These are phyloP conservation scores for Ophthalmolycus amberensis DNA, from an alignment of 2,113 vertebrate species.

Conservation along the genomic window DNA sequence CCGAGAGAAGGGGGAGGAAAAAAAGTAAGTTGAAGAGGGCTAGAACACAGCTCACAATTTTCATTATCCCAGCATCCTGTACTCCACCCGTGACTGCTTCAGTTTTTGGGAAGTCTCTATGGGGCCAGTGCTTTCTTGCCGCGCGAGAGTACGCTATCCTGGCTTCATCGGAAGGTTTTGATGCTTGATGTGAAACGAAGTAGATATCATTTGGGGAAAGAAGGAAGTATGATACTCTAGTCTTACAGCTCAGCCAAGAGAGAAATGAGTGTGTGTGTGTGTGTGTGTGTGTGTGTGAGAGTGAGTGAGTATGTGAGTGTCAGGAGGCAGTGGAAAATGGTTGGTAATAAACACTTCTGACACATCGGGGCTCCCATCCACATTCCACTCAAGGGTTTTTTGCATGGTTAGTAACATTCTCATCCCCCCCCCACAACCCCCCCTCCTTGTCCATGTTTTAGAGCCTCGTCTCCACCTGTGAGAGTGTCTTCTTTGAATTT, in stretches of 20 bases:
- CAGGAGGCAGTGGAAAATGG: slow-evolving; percentile 65
- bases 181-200: slow-evolving; percentile 77
- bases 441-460: slow-evolving; percentile 36
- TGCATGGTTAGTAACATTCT: slow-evolving; percentile 62
- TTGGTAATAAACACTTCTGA: slow-evolving; percentile 78
- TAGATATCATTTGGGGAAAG: slow-evolving; percentile 76
- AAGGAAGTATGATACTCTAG: slow-evolving; percentile 63
- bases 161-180: slow-evolving; percentile 71
- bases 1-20: slow-evolving; percentile 4
- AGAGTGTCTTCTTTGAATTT: slow-evolving; percentile 30
- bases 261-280: slow-evolving; percentile 68
- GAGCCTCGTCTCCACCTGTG: slow-evolving; percentile 33
- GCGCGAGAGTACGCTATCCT: slow-evolving; percentile 41
- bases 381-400: slow-evolving; percentile 56
- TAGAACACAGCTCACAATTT: slow-evolving; percentile 65
- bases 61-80: slow-evolving; percentile 69
- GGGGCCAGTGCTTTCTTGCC: slow-evolving; percentile 46
- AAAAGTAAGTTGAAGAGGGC: slow-evolving; percentile 67
- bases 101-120: slow-evolving; percentile 58
- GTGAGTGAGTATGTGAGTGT: slow-evolving; percentile 39
- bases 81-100: slow-evolving; percentile 38
- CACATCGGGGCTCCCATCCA: slow-evolving; percentile 67
- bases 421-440: not conserved
- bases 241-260: slow-evolving; percentile 75
- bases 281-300: slow-evolving; percentile 35